These are phyloP conservation scores for Torymus tubicola DNA, from an alignment of 2,888 invertebrate species.

Conservation along the genomic window DNA sequence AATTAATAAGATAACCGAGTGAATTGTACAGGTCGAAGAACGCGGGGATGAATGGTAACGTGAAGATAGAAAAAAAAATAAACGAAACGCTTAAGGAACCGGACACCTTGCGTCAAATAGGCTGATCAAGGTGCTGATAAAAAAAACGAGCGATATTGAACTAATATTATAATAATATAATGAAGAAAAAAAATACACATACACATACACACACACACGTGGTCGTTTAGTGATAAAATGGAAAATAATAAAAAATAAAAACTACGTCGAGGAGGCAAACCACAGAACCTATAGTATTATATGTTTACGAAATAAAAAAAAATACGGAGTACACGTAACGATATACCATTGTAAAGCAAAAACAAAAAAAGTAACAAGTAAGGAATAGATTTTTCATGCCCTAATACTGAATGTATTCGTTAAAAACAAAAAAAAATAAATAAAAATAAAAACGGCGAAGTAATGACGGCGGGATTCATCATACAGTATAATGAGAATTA, in stretches of 20 bases:
- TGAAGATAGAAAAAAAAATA: conserved; percentile 55
- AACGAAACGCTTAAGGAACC: conserved; percentile 47
- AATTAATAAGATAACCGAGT: background rate
- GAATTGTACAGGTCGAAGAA: conserved; percentile 62
- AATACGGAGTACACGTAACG: conserved; percentile 47
- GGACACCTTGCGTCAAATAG: conserved; percentile 52
- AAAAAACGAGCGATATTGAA: conserved; percentile 41
- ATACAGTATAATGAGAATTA: conserved; percentile 41
- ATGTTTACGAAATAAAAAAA: conserved; percentile 44
- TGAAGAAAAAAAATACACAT: too few species aligned
- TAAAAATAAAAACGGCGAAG: background rate
- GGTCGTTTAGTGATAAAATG: conserved; percentile 37
- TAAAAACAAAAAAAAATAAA: conserved; percentile 55
- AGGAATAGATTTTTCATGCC: conserved; percentile 52
- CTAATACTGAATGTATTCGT: conserved; percentile 55
- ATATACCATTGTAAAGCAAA: conserved; percentile 60
- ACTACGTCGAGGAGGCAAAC: conserved; percentile 56
- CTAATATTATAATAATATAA: conserved; percentile 28
- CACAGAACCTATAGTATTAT: conserved; percentile 56
- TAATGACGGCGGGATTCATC: conserved; percentile 22
- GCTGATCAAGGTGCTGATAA: conserved; percentile 49
- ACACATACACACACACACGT: conserved; percentile 12
- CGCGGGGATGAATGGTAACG: background rate
- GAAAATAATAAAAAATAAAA: conserved; percentile 42
- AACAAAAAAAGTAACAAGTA: conserved; percentile 40